Percentiles rank a stretch among this genome's conserved stretches.
These are phyloP conservation scores for Alcedo atthis DNA, from an alignment of 2,797 vertebrate species.

Conservation along the genomic window DNA sequence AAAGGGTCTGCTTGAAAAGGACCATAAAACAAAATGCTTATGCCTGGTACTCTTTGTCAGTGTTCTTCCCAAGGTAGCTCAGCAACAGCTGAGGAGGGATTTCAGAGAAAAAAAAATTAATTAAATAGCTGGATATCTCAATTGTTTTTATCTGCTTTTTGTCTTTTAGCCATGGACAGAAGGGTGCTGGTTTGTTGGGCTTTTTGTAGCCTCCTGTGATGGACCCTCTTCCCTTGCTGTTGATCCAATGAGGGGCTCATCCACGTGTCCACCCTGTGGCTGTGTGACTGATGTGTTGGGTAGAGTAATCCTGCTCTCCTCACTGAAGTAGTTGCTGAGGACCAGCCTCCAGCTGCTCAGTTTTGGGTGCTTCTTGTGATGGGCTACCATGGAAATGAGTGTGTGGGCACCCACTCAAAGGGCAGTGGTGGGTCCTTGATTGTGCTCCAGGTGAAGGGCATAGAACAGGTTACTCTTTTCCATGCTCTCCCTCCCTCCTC, in stretches of 20 bases:
- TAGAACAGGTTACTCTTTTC: not conserved
- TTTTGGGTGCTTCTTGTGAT: not conserved
- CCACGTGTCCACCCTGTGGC: fast-evolving
- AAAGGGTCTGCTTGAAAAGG: not conserved
- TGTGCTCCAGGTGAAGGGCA: not conserved
- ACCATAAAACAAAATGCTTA: not conserved
- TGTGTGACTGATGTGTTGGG: not conserved
- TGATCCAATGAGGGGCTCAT: not conserved
- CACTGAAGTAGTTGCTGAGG: not conserved
- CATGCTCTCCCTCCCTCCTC: not conserved
- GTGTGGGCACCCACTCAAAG: not conserved
- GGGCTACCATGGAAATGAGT: not conserved
- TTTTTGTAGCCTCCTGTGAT: not conserved
- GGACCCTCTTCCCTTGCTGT: not conserved
- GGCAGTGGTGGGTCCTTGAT: no score
- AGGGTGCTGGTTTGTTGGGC: not conserved
- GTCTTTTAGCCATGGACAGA: not conserved
- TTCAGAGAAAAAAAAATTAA: not conserved
- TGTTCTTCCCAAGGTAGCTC: not conserved
- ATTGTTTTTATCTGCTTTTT: fast-evolving
- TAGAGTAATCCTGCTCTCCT: not conserved
- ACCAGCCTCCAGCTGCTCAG: not conserved
- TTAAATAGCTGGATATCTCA: not conserved
- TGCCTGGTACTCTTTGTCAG: not conserved
- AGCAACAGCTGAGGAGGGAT: not conserved